These are phyloP conservation scores for Danio albolineatus DNA, from an alignment of 2,797 vertebrate species.

Conservation along the genomic window DNA sequence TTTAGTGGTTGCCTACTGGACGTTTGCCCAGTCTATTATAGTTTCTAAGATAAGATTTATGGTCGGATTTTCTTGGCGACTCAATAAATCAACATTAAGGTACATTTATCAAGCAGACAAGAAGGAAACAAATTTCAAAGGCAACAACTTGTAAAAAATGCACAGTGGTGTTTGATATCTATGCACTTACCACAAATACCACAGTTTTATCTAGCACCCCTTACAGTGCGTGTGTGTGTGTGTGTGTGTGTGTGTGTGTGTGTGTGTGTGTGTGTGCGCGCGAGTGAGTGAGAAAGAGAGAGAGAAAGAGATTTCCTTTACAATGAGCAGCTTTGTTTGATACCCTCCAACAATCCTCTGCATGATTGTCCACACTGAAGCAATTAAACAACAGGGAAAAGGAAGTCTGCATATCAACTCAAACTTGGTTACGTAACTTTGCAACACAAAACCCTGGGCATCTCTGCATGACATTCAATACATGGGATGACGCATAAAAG, in stretches of 20 bases:
- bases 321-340: conserved; percentile 18
- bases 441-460: conserved; percentile 14
- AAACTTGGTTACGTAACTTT: conserved; percentile 21
- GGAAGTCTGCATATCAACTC: conserved; percentile 11
- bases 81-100: background rate
- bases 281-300: too few species aligned
- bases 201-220: background rate
- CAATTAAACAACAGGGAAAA: conserved; percentile 26
- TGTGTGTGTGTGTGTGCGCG: too few species aligned
- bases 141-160: background rate
- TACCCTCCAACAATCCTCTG: background rate
- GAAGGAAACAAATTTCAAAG: background rate
- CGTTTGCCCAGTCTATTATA: too few species aligned
- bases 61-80: background rate
- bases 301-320: conserved; percentile 27
- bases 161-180: background rate
- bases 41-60: background rate
- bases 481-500: conserved; percentile 28
- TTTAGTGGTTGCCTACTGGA: background rate
- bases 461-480: conserved; percentile 30
- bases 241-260: too few species aligned
- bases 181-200: conserved; percentile 1
- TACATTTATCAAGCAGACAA: background rate
- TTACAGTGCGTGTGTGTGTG: background rate
- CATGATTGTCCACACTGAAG: conserved; percentile 18